A percentile compares a stretch with the other conserved stretches of the same genome.
Evolutionary conservation across 2,797 vertebrate genomes (phyloP).

Genomic region (Acanthurus leucopareius): DNA sequence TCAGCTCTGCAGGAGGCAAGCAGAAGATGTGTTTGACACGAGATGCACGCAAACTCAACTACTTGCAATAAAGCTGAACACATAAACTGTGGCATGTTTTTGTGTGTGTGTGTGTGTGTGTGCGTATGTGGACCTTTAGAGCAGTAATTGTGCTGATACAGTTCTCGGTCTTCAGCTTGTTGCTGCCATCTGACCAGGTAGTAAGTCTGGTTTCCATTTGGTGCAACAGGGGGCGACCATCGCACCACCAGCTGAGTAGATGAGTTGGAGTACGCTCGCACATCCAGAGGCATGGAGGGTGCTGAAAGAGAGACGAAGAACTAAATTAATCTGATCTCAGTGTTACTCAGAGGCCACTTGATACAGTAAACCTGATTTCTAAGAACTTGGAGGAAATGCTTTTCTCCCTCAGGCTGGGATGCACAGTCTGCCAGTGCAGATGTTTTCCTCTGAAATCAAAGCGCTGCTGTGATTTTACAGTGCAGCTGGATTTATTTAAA

Average conservation of each 20-base stretch:
- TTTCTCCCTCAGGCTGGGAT: slow-evolving; percentile 36
- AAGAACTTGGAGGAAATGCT: slow-evolving; percentile 30
- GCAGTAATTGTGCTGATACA: slow-evolving; percentile 97
- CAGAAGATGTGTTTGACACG: background rate
- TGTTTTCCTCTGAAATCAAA: slow-evolving; percentile 54
- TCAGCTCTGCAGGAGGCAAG: slow-evolving; percentile 85
- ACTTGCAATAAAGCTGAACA: background rate
- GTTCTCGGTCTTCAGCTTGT: slow-evolving; percentile 93
- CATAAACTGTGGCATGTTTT: slow-evolving; percentile 21
- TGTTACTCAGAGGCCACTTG: background rate
- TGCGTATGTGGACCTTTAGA: slow-evolving; percentile 90
- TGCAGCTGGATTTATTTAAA: slow-evolving; percentile 72
- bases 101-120: background rate
- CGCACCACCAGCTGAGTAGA: slow-evolving; percentile 95
- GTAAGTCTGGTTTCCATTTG: slow-evolving; percentile 96
- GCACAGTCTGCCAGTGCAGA: slow-evolving; percentile 51
- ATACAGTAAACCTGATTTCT: slow-evolving; percentile 17
- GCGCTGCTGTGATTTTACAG: slow-evolving; percentile 42
- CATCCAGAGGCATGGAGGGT: slow-evolving; percentile 94
- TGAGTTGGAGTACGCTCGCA: slow-evolving; percentile 95
- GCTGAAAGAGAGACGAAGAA: slow-evolving; percentile 77
- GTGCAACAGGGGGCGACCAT: slow-evolving; percentile 93
- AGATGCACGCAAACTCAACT: background rate
- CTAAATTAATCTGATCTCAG: background rate
- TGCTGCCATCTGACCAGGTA: slow-evolving; percentile 97